Conservation (phyloP, 2,888 invertebrate genomes). For the Pyrocoelia pectoralis region DNA sequence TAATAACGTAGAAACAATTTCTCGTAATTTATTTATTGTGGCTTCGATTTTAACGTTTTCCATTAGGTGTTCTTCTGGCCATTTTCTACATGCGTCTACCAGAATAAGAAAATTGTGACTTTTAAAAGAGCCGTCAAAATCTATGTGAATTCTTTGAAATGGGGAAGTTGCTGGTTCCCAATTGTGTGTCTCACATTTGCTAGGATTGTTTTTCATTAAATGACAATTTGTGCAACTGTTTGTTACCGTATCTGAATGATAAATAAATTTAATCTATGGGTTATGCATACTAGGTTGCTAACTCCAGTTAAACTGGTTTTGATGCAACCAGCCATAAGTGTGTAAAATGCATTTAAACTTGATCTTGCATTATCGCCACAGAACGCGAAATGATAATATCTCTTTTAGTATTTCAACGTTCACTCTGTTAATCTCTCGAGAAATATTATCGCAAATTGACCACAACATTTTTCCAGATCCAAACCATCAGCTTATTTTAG, state of each 20-base stretch:
- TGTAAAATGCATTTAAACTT: too few relatives aligned
- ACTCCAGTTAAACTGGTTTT: too few relatives aligned
- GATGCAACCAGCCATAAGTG: too few relatives aligned
- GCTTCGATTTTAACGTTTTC: not conserved
- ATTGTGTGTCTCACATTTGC: not conserved
- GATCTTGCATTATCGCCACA: too few relatives aligned
- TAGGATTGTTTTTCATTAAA: slow-evolving; percentile 4
- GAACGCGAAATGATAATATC: too few relatives aligned
- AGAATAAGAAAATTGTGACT: not conserved
- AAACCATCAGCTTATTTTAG: too few relatives aligned
- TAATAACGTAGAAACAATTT: slow-evolving; percentile 9
- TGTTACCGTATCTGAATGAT: slow-evolving; percentile 6
- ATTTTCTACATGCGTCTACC: slow-evolving; percentile 1
- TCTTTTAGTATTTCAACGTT: too few relatives aligned
- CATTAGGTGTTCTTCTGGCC: slow-evolving; percentile 7
- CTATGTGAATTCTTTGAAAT: slow-evolving; percentile 2
- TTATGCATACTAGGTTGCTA: too few relatives aligned
- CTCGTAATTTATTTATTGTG: slow-evolving; percentile 4
- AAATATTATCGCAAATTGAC: too few relatives aligned
- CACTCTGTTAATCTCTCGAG: too few relatives aligned
- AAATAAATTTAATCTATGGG: too few relatives aligned
- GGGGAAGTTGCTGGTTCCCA: not conserved
- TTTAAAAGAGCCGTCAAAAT: not conserved
- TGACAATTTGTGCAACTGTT: slow-evolving; percentile 1
- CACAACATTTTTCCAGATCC: too few relatives aligned